Conservation (phyloP, 2,888 invertebrate genomes). For the Apotomis betuletana region DNA sequence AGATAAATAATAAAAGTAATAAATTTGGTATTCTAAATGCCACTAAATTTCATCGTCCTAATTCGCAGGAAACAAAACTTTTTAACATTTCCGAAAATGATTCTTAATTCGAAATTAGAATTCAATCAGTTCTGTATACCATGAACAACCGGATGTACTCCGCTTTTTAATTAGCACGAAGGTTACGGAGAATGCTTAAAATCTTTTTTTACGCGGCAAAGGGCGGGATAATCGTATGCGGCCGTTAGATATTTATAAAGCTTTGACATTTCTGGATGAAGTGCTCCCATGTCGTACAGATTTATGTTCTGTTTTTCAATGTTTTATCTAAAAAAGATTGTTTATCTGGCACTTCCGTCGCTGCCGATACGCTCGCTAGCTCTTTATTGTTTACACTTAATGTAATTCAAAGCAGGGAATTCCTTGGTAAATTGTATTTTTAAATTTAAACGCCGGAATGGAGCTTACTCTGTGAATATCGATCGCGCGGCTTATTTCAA, state of each 20-base stretch:
- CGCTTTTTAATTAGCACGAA: constrained; percentile 77
- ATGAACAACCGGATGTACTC: constrained; percentile 72
- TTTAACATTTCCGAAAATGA: constrained; percentile 62
- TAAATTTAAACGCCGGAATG: constrained; percentile 71
- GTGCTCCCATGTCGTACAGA: constrained; percentile 67
- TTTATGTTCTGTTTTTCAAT: constrained; percentile 78
- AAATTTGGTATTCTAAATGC: no score
- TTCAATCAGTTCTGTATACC: constrained; percentile 68
- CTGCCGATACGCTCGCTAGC: constrained; percentile 79
- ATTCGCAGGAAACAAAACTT: constrained; percentile 71
- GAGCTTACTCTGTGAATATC: constrained; percentile 70
- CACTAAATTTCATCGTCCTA: constrained; percentile 53
- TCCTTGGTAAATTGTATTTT: constrained; percentile 80
- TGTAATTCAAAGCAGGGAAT: constrained; percentile 83
- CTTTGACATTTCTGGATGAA: constrained; percentile 73
- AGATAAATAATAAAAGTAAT: no score
- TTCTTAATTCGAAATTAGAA: constrained; percentile 75
- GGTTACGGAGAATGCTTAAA: constrained; percentile 65
- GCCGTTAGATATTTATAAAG: constrained; percentile 56
- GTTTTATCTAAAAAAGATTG: constrained; percentile 83
- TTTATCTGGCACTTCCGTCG: constrained; percentile 82
- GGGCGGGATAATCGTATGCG: constrained; percentile 54
- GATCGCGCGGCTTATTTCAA: constrained; percentile 69
- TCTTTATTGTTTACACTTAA: constrained; percentile 83
- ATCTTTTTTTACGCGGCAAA: constrained; percentile 57